A percentile compares a stretch with the other conserved stretches of the same genome.
Evolutionary conservation across 2,888 invertebrate species (phyloP).

Genomic region (Trachelus iudaicus): DNA sequence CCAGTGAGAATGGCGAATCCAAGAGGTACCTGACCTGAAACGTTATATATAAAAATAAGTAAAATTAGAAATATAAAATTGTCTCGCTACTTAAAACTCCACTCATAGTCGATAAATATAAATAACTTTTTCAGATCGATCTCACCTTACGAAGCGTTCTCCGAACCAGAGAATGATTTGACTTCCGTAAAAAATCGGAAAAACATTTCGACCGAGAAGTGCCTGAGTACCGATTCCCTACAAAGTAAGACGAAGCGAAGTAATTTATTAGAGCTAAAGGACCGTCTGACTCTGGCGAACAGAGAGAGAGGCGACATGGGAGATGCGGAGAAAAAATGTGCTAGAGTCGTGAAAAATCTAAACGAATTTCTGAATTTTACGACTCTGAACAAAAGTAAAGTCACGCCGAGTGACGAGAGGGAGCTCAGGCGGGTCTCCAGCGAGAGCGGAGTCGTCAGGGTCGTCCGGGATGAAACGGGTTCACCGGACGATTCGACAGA

Average conservation of each 20-base stretch:
- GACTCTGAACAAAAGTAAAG: constrained; percentile 73
- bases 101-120: neutral
- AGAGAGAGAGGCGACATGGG: constrained; percentile 32
- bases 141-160: constrained; percentile 43
- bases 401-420: constrained; percentile 58
- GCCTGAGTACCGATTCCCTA: constrained; percentile 50
- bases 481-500: constrained; percentile 83
- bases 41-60: neutral
- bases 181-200: constrained; percentile 51
- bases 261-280: constrained; percentile 40
- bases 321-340: constrained; percentile 55
- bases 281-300: constrained; percentile 28
- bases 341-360: constrained; percentile 78
- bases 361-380: constrained; percentile 87
- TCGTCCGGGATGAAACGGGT: constrained; percentile 50
- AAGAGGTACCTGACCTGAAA: constrained; percentile 35
- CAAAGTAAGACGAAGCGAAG: constrained; percentile 45
- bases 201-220: constrained; percentile 54
- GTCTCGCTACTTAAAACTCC: neutral
- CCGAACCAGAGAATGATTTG: constrained; percentile 49
- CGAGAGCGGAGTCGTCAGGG: constrained; percentile 52
- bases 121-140: constrained; percentile 37
- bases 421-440: constrained; percentile 47
- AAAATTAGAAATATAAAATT: neutral
- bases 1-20: constrained; percentile 42